Evolutionary conservation across 2,113 vertebrate genomes (phyloP), one percentile per base, ranked within the genome.

Genomic region (Oryzias celebensis): DNA sequence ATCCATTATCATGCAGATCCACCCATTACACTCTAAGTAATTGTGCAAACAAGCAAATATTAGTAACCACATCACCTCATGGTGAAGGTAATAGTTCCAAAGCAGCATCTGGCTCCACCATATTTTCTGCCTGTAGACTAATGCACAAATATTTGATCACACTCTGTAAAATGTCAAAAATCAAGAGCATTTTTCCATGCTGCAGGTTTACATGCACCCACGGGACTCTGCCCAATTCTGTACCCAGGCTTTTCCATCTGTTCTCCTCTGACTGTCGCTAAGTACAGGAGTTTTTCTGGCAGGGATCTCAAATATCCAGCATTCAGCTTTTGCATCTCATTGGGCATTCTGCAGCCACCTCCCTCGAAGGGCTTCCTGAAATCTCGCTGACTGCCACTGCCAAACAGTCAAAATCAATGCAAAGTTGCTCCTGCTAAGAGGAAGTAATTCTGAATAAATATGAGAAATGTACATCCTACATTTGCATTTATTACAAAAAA

Each of bases 261-360:
- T 61, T 36, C 58, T 62, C 42, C 18, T 24, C 16, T 61, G 62
- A 69, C 57, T 51, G 49, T 68, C 54, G 68, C 61, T 14, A 44
- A 59, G 52, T n/a, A 14, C 58, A 44, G 54, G 71, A 31, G 59
- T 59, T 42, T 24, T 61, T 52, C 62, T 71, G 72, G 47, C 55
- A 72, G 53, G 10, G 6, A 43, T 62, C 23, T 68, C 22, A 7
- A 55, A 68, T 36, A 36, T 73, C 55, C 52, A 45, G 52, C 43
- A 57, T 62, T 74, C 54, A 73, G 50, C 50, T 52, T 71, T 68
- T 56, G 61, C 69, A 57, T 57, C 58, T 73, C 75, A 77, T 86
- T 65, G 65, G 43, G 65, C 26, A 75, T 77, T 77, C 82, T 71
- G 68, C 57, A 56, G 68, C 36, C 10, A 6, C 36, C 36, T 8